Percentiles rank a stretch among this genome's conserved stretches.
These are phyloP conservation scores for Hypomecis punctinalis DNA, from an alignment of 2,888 invertebrate genomes.

Conservation along the genomic window DNA sequence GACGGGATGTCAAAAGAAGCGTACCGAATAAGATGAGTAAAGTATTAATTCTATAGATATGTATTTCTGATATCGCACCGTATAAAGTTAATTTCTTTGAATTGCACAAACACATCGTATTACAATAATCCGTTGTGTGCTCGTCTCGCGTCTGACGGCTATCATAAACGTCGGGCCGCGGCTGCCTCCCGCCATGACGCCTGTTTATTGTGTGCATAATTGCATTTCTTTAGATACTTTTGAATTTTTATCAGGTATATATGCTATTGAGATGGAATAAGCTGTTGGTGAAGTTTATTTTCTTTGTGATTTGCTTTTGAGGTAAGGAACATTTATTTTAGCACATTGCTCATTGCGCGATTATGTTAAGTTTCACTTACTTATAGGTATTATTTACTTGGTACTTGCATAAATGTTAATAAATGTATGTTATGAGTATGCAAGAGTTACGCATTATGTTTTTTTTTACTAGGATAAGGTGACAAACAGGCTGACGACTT, in stretches of 20 bases:
- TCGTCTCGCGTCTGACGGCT: constrained; percentile 56
- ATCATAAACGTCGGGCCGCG: constrained; percentile 51
- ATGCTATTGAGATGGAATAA: background rate
- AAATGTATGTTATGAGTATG: too few relatives aligned
- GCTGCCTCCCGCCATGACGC: constrained; percentile 37
- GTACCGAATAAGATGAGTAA: too few relatives aligned
- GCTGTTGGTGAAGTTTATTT: background rate
- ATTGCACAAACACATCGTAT: constrained; percentile 56
- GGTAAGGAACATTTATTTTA: too few relatives aligned
- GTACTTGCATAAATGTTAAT: too few relatives aligned
- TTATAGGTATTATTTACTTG: too few relatives aligned
- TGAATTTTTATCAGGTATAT: constrained; percentile 11
- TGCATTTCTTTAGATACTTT: constrained; percentile 51
- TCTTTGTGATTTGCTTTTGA: background rate
- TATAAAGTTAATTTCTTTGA: constrained; percentile 48
- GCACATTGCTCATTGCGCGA: too few relatives aligned
- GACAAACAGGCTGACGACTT: too few relatives aligned
- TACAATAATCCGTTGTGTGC: constrained; percentile 53
- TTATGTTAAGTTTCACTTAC: too few relatives aligned
- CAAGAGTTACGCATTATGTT: too few relatives aligned
- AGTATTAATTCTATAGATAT: too few relatives aligned
- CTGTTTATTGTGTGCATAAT: constrained; percentile 58
- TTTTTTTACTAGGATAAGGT: too few relatives aligned
- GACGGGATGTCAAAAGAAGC: too few relatives aligned
- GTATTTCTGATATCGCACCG: background rate